Conservation (phyloP, 1,140 invertebrate genomes). For the Hylaeus anthracinus region DNA sequence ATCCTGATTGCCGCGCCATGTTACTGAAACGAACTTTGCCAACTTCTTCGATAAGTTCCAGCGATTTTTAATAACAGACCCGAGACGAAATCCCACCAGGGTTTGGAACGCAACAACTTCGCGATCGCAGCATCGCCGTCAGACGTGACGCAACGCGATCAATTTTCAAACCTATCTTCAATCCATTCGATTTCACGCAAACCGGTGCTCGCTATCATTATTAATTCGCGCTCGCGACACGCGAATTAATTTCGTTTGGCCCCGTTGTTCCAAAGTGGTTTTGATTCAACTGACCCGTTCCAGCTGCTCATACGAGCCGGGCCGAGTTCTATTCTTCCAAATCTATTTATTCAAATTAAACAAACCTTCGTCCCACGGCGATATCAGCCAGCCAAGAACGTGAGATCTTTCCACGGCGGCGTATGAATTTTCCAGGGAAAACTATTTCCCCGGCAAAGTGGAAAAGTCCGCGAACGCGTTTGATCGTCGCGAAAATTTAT, state of each 20-base stretch:
- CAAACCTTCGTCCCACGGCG: constrained; percentile 2
- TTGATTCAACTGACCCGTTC: neutral
- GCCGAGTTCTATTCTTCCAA: neutral
- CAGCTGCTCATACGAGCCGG: neutral
- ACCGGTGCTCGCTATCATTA: neutral
- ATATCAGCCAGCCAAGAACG: neutral
- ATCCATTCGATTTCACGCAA: neutral
- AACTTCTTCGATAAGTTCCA: neutral
- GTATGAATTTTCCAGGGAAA: neutral
- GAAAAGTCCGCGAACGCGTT: neutral
- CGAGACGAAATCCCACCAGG: neutral
- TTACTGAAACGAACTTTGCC: neutral
- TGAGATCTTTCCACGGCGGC: too few relatives aligned
- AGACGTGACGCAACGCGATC: neutral
- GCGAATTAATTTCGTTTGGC: constrained; percentile 10
- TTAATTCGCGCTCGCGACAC: neutral
- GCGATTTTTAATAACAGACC: constrained; percentile 4
- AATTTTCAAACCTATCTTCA: neutral
- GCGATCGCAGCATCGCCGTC: neutral
- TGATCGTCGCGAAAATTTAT: neutral
- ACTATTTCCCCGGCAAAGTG: neutral
- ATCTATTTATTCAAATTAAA: constrained; percentile 53
- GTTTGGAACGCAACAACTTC: neutral
- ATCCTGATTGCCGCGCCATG: neutral
- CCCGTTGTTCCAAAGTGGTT: neutral